Evolutionary conservation across 2,888 invertebrate species (phyloP), one percentile per base, ranked within the genome.

Genomic region (Escarpia spicata): DNA sequence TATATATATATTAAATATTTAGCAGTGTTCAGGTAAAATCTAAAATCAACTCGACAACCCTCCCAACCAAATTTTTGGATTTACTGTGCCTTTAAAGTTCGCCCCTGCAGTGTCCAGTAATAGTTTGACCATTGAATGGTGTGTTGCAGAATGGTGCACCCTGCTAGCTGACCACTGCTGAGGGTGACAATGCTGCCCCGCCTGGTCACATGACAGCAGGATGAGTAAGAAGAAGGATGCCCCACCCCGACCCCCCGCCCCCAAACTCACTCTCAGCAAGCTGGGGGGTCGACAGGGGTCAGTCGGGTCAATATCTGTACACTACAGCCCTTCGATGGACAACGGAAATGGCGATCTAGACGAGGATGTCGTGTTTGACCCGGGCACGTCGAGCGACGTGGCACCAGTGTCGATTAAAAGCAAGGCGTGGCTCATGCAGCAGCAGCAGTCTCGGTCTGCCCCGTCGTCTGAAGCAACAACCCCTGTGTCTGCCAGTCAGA

Each of bases 211-310:
- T 52, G 52, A 75, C 75, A 3, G 19, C n/a, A 75, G 75, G 4
- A 75, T 75, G 75, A 75, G 75, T 26, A 75, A 75, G 75, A 75
- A 75, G 75, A 75, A 75, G n/a, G 75, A 75, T 75, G 75, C 75
- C 19, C 75, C 75, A 26, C 75, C 75, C 75, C 75, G 75, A n/a
- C 75, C 75, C 75, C 75, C 75, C 6, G 75, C 75, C n/a, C 75
- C 75, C n/a, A 75, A 75, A n/a, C 75, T 75, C 75, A 75, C 75
- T 26, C 75, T 75, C 75, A 75, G 26, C 19, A 75, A 75, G 75
- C 19, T 75, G 75, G 75, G 75, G 26, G n/a, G 75, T n/a, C 19
- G 75, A 26, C 75, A 75, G 75, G 75, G 75, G 75, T 75, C 75
- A 75, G 75, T 75, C n/a, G 75, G 75, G 75, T 75, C 75, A 75